phyloP scores from a whole-genome alignment of 2,797 vertebrate genomes.

The Characodon lateralis region DNA sequence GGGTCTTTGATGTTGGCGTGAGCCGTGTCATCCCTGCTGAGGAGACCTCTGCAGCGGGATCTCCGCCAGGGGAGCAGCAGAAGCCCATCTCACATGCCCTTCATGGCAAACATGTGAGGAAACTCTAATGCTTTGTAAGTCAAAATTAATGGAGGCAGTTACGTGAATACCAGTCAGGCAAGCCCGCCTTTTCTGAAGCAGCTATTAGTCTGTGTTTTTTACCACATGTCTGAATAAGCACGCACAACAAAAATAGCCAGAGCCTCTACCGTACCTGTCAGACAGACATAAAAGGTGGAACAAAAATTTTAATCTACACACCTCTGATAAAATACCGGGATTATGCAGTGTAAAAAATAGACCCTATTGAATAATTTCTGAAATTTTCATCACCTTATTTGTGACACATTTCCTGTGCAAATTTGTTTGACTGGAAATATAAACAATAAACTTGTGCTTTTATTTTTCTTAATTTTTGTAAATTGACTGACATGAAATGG shows the following conservation, averaged over 20 bases:
- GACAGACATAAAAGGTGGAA: background rate
- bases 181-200: slow-evolving; percentile 26
- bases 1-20: slow-evolving; percentile 59
- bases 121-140: slow-evolving; percentile 52
- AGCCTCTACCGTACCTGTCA: slow-evolving; percentile 7
- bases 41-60: slow-evolving; percentile 56
- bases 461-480: too few species aligned
- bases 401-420: background rate
- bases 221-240: slow-evolving; percentile 7
- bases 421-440: background rate
- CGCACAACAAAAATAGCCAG: slow-evolving; percentile 18
- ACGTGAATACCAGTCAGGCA: slow-evolving; percentile 32
- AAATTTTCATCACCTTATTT: background rate
- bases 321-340: background rate
- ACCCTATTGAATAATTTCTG: background rate
- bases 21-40: slow-evolving; percentile 44
- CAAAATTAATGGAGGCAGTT: slow-evolving; percentile 43
- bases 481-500: too few species aligned
- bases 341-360: background rate
- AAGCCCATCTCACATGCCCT: slow-evolving; percentile 52
- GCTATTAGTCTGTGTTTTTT: slow-evolving; percentile 31
- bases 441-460: background rate
- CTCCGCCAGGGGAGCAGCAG: slow-evolving; percentile 52
- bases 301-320: background rate
- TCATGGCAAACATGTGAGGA: slow-evolving; percentile 55